Evolutionary conservation across 2,113 vertebrate genomes (phyloP).

Genomic region (Cavia porcellus): DNA sequence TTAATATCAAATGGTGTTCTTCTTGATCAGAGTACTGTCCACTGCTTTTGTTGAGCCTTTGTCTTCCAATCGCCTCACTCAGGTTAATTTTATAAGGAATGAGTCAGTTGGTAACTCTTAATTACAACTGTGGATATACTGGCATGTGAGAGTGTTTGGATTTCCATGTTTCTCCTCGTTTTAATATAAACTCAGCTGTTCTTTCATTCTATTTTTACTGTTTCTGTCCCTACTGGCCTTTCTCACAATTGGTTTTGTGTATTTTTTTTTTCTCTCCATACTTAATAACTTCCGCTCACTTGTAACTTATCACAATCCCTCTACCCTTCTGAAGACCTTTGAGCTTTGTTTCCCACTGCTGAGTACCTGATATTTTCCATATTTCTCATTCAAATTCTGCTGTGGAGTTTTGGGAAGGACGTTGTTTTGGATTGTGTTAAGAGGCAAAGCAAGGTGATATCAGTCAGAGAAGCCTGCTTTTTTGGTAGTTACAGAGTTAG

Average conservation of each 20-base stretch:
- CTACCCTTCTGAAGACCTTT: not conserved
- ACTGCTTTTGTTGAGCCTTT: not conserved
- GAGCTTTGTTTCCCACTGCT: not conserved
- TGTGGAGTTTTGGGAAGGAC: not conserved
- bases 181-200: not conserved
- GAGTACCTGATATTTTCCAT: not conserved
- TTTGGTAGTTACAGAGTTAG: not conserved
- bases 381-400: constrained; percentile 4
- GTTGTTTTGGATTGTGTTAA: constrained; percentile 3
- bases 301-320: not conserved
- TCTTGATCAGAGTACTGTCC: not conserved
- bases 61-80: not conserved
- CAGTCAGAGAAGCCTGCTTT: constrained; percentile 17
- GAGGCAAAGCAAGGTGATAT: not conserved
- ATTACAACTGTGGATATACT: not conserved
- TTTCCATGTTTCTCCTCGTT: not conserved
- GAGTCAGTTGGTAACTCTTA: not conserved
- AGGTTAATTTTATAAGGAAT: not conserved
- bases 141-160: not conserved
- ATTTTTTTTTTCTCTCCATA: not conserved
- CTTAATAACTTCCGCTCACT: not conserved
- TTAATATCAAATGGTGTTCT: not conserved
- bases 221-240: not conserved
- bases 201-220: not conserved
- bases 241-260: not conserved